These are phyloP conservation scores for Volucella bombylans DNA, from an alignment of 2,888 invertebrate genomes.

Conservation along the genomic window DNA sequence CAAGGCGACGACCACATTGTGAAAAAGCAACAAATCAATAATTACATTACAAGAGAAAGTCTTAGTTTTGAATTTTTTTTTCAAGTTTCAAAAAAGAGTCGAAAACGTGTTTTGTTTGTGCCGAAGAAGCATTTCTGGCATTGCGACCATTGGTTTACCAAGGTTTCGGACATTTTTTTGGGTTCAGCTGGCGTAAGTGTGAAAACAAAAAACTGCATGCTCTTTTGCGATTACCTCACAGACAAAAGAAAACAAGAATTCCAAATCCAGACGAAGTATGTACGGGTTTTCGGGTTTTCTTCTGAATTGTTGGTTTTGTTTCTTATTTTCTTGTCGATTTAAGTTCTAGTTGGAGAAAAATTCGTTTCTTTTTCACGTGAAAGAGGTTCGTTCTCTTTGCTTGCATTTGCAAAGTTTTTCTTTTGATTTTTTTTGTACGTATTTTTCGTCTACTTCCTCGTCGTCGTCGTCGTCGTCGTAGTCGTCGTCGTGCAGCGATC, in stretches of 20 bases:
- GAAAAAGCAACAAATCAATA: slow-evolving; percentile 22
- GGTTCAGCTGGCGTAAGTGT: slow-evolving; percentile 53
- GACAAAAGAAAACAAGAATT: slow-evolving; percentile 57
- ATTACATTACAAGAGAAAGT: slow-evolving; percentile 4
- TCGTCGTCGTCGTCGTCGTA: slow-evolving; percentile 9
- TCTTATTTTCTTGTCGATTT: slow-evolving; percentile 59
- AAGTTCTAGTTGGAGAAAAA: slow-evolving; percentile 53
- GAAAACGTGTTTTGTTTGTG: slow-evolving; percentile 31
- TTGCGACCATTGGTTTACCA: slow-evolving; percentile 7
- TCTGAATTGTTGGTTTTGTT: slow-evolving; percentile 4
- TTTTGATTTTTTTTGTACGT: slow-evolving; percentile 3
- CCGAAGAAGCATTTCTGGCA: slow-evolving; percentile 13
- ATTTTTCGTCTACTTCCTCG: no score
- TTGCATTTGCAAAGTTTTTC: slow-evolving; percentile 23
- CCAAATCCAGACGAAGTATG: slow-evolving; percentile 48
- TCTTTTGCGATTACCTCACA: slow-evolving; percentile 50
- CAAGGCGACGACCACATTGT: no score
- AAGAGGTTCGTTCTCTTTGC: slow-evolving; percentile 21
- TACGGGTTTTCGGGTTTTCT: slow-evolving; percentile 42
- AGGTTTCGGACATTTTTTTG: no score
- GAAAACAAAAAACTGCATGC: slow-evolving; percentile 59
- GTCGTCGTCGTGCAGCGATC: slow-evolving; percentile 37
- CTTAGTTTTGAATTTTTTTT: no score
- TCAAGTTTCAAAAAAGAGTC: neutral
- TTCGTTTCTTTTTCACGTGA: slow-evolving; percentile 19